These are phyloP conservation scores for Cyphomyrus plagiostoma DNA, from an alignment of 2,113 vertebrate species.

Conservation along the genomic window DNA sequence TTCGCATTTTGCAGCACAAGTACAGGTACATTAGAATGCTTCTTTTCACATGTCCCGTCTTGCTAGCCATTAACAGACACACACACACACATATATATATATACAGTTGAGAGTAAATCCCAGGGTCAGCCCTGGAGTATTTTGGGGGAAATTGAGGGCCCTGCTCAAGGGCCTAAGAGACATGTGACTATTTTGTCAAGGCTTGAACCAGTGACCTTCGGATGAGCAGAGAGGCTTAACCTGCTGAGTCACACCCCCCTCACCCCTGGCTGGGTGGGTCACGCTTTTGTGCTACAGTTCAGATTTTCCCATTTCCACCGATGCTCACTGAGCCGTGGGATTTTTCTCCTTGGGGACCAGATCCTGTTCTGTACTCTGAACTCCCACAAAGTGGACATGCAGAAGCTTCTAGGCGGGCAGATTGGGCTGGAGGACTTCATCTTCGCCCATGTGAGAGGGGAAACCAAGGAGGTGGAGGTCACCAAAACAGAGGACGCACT, in stretches of 20 bases:
- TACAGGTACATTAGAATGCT: background rate
- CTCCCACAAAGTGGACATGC: slow-evolving; percentile 98
- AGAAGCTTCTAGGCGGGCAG: slow-evolving; percentile 90
- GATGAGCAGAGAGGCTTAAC: background rate
- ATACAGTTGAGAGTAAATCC: background rate
- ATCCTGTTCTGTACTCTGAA: slow-evolving; percentile 97
- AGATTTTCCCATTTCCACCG: background rate
- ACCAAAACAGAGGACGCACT: slow-evolving; percentile 88
- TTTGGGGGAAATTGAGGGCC: background rate
- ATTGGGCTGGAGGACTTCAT: slow-evolving; percentile 97
- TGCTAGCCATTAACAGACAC: background rate
- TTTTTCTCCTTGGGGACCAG: slow-evolving; percentile 47
- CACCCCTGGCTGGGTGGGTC: background rate
- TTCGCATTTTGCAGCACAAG: background rate
- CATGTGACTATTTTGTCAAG: background rate
- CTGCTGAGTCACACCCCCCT: too few relatives aligned
- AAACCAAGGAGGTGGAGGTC: slow-evolving; percentile 93
- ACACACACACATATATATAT: background rate
- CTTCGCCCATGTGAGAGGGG: slow-evolving; percentile 85
- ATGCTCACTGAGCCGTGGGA: background rate
- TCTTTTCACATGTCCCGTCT: background rate
- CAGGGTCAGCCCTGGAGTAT: background rate
- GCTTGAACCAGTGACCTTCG: background rate
- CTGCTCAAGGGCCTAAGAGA: background rate
- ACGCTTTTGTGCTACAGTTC: background rate